phyloP scores from a whole-genome alignment of 1,140 invertebrate genomes.

The Drosophila melanica region DNA sequence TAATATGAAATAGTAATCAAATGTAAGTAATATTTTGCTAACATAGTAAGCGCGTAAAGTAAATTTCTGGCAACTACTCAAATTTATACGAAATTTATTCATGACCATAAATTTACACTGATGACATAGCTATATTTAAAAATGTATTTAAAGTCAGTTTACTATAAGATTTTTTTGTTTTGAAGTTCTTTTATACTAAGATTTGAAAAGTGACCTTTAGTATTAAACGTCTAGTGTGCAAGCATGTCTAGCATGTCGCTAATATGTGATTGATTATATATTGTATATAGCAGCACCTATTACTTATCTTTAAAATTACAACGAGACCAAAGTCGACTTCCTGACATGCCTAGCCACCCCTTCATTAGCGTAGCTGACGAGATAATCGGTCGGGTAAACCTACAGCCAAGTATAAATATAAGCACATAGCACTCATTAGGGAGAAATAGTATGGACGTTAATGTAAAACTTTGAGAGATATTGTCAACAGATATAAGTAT shows the following conservation, averaged over 20 bases:
- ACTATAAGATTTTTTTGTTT: background rate
- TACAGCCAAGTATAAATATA: constrained; percentile 2
- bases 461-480: background rate
- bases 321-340: constrained; percentile 33
- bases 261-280: constrained; percentile 1
- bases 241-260: constrained; percentile 31
- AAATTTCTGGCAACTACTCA: no score
- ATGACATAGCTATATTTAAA: no score
- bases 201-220: background rate
- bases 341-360: constrained; percentile 16
- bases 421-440: no score
- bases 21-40: no score
- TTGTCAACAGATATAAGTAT: constrained; percentile 8
- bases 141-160: no score
- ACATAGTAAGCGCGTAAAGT: no score
- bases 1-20: no score
- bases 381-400: constrained; percentile 12
- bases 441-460: no score
- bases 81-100: no score
- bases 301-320: constrained; percentile 15
- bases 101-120: no score
- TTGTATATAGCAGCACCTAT: constrained; percentile 3
- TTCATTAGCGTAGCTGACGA: constrained; percentile 13
- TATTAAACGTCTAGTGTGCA: background rate
- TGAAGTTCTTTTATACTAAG: background rate